Evolutionary conservation across 2,113 vertebrate species (phyloP).

Genomic region (Orycteropus afer): DNA sequence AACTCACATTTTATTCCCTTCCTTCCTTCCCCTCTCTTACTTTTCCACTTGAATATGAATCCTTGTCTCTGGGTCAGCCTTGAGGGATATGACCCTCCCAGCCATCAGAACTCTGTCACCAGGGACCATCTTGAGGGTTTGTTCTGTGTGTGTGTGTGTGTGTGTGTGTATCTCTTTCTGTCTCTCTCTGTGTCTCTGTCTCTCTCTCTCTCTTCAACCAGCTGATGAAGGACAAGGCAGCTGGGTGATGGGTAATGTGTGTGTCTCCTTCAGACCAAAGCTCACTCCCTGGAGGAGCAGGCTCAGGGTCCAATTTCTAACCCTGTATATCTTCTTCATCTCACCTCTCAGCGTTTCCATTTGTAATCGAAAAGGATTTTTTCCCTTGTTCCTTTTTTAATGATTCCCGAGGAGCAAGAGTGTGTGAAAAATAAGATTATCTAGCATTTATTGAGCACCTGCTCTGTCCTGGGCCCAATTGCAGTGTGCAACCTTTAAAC

Average conservation of each 20-base stretch:
- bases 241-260: neutral
- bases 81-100: neutral
- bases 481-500: fast-evolving
- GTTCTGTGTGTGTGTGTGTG: too few species aligned
- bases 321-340: fast-evolving
- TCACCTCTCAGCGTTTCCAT: neutral
- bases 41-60: neutral
- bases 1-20: neutral
- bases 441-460: fast-evolving
- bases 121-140: neutral
- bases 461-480: neutral
- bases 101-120: neutral
- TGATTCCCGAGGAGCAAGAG: neutral
- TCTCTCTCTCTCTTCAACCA: neutral
- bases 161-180: too few species aligned
- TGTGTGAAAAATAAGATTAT: fast-evolving
- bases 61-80: neutral
- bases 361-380: neutral
- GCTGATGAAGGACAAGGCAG: neutral
- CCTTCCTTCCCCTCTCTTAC: neutral
- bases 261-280: neutral
- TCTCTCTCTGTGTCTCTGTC: too few species aligned
- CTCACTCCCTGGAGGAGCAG: fast-evolving
- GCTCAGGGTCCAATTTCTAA: neutral
- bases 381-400: neutral